Percentiles rank a stretch among this genome's conserved stretches.
Conservation (phyloP, 2,888 invertebrate species). For the Meganola albula region DNA sequence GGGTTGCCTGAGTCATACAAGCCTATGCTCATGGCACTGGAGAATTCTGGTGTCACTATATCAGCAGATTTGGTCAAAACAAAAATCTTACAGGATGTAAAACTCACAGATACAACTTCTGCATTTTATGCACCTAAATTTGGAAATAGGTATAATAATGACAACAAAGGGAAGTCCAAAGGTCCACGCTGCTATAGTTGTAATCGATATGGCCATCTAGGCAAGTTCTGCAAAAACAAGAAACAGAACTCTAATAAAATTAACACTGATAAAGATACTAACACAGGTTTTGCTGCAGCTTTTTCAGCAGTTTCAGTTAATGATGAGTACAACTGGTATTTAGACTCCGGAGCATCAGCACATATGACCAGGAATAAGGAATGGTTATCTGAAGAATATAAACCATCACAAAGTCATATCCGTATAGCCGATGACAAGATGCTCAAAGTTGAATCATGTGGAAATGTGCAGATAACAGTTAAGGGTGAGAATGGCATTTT, state of each 20-base stretch:
- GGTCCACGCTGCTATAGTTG: constrained; percentile 24
- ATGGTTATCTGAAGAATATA: constrained; percentile 11
- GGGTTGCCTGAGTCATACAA: constrained; percentile 16
- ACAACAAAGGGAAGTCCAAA: constrained; percentile 5
- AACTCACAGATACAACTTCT: neutral
- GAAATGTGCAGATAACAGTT: too few relatives aligned
- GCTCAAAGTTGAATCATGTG: too few relatives aligned
- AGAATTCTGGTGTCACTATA: constrained; percentile 18
- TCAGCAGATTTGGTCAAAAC: constrained; percentile 15
- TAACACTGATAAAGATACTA: neutral
- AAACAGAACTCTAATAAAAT: constrained; percentile 10
- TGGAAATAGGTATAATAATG: constrained; percentile 2
- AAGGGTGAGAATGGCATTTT: constrained; percentile 3
- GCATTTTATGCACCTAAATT: constrained; percentile 13
- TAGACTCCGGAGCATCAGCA: constrained; percentile 22
- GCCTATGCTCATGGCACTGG: constrained; percentile 17
- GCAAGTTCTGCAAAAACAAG: constrained; percentile 9
- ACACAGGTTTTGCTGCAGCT: constrained; percentile 20
- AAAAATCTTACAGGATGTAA: constrained; percentile 15
- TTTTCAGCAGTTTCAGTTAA: constrained; percentile 15
- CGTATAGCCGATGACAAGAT: constrained; percentile 17
- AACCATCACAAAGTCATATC: constrained; percentile 21
- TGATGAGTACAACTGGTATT: constrained; percentile 9
- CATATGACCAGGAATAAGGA: constrained; percentile 15
- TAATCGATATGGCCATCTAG: constrained; percentile 12